Evolutionary conservation across 2,888 invertebrate species (phyloP), one percentile per base, ranked within the genome.

Genomic region (Phrixothrix hirtus): DNA sequence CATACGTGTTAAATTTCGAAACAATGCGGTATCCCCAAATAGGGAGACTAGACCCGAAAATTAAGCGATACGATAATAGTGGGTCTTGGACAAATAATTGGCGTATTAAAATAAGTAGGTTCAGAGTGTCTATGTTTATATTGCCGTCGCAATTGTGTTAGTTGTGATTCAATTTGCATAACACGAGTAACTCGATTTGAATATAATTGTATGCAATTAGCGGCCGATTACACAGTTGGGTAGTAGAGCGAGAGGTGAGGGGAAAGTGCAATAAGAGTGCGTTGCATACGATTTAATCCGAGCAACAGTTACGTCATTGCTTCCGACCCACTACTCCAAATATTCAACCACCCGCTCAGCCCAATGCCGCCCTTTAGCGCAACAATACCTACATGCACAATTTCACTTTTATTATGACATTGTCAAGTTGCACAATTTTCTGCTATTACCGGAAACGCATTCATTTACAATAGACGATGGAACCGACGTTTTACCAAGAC

Each of bases 181-280:
- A 73, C 67, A 60, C 64, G 55, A 61, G 60, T 63, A 64, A 67
- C 68, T 65, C 67, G 61, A 70, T 73, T 72, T 70, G 69, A 73
- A 73, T 71, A 68, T 73, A 74, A 75, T 75, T 72, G 69, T 68
- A 67, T 68, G 68, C 70, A 73, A 74, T 74, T 75, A 74, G 71
- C 64, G 58, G 67, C 58, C 70, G 69, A 75, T 75, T 75, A 74
- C 72, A 73, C 73, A 74, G 70, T 72, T 75, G 75, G 71, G 59
- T 65, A 67, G 69, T 64, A 60, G 69, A 72, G 67, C 73, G 68
- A 55, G 59, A 58, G 63, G 59, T 31, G 59, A 59, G 64, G 63
- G 66, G 69, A 74, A 71, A 72, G 71, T 69, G 71, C 62, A 65
- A 71, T 37, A 51, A 44, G 31, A 69, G 67, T 70, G 67, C 65